These are phyloP conservation scores for Amphipyra tragopoginis DNA, from an alignment of 2,888 invertebrate species.

Conservation along the genomic window DNA sequence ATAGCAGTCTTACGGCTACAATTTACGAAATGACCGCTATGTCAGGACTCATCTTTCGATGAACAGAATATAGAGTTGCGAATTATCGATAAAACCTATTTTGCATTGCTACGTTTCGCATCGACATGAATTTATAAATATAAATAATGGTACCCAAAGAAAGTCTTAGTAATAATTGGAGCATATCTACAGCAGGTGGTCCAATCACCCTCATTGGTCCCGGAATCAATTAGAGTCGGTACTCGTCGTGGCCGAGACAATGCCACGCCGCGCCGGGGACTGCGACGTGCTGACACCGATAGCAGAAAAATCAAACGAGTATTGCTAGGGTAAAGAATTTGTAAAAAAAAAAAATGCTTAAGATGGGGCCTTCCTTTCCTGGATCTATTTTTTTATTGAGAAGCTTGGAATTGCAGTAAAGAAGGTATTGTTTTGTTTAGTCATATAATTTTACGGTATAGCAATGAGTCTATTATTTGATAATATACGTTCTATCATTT, in stretches of 20 bases:
- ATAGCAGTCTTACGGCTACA: no score
- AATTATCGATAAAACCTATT: slow-evolving; percentile 3
- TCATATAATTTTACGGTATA: no score
- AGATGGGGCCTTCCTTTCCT: no score
- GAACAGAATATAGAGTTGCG: no score
- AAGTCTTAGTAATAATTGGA: slow-evolving; percentile 52
- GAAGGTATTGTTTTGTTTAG: no score
- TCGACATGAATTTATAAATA: slow-evolving; percentile 17
- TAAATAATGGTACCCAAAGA: slow-evolving; percentile 20
- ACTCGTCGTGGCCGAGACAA: slow-evolving; percentile 64
- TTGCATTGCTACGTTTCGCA: neutral
- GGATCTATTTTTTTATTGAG: no score
- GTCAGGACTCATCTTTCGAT: no score
- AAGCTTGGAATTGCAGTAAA: no score
- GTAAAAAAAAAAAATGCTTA: no score
- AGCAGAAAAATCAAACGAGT: slow-evolving; percentile 40
- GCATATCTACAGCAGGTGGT: slow-evolving; percentile 55
- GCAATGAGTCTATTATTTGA: no score
- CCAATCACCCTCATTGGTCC: slow-evolving; percentile 57
- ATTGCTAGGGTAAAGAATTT: neutral
- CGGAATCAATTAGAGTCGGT: slow-evolving; percentile 74
- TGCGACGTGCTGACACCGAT: slow-evolving; percentile 35
- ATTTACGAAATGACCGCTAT: no score
- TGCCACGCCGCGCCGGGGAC: slow-evolving; percentile 36
- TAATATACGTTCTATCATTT: no score